Evolutionary conservation across 2,797 vertebrate species (phyloP).

Genomic region (Galagoides demidoff): DNA sequence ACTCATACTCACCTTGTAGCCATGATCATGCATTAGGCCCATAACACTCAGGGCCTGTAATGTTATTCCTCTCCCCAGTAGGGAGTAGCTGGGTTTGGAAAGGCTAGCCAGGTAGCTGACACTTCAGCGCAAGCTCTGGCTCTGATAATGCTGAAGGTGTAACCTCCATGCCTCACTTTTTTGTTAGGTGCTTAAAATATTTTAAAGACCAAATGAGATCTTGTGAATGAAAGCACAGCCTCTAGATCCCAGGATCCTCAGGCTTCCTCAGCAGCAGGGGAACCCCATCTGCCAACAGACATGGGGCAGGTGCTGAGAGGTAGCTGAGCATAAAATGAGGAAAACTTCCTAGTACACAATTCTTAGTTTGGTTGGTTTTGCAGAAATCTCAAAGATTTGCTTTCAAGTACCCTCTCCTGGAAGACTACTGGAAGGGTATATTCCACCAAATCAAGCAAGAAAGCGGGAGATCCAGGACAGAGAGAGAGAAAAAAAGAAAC

Average conservation of each 20-base stretch:
- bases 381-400: background rate
- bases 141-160: constrained; percentile 21
- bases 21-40: background rate
- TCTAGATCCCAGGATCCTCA: background rate
- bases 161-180: constrained; percentile 32
- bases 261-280: background rate
- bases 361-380: background rate
- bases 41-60: background rate
- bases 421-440: background rate
- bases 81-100: constrained; percentile 51
- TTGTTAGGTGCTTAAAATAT: background rate
- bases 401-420: background rate
- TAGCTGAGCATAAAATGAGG: background rate
- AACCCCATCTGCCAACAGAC: background rate
- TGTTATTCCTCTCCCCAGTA: constrained; percentile 32
- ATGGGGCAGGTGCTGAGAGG: background rate
- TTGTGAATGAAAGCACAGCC: background rate
- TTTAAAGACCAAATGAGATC: constrained; percentile 9
- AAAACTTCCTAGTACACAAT: background rate
- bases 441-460: background rate
- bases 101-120: constrained; percentile 52
- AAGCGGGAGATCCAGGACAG: background rate
- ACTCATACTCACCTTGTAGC: background rate
- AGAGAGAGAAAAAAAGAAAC: background rate
- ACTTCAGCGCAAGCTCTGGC: constrained; percentile 47